Evolutionary conservation across 2,113 vertebrate genomes (phyloP), one percentile per base, ranked within the genome.

Genomic region (Phrynosoma blainvillii): DNA sequence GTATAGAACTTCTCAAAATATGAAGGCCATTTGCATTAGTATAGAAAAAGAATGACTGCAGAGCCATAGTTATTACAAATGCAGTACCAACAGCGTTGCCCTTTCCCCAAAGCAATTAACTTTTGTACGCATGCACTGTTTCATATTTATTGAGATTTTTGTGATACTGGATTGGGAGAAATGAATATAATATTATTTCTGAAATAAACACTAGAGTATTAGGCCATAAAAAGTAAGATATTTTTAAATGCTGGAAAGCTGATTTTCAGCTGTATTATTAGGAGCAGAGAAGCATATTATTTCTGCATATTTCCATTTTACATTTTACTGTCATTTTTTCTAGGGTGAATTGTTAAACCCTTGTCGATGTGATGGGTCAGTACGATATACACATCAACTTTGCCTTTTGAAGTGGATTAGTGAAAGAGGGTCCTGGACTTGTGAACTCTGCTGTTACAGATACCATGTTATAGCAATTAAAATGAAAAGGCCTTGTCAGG

Each of bases 321-420:
- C 73, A 85, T 88, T 95, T 74, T 56, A 89, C 54, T 76, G 6
- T 88, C 92, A 83, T 88, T 86, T 32, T 16, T 79, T 77, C 52
- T 89, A 99, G 98, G 98, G 98, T 12, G 98, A 98, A 94, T 90
- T 99, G 94, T 89, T 99, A 96, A 98, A 98, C 92, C 98, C 98
- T 52, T 99, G 98, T 84, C 97, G 98, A 54, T 99, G 98, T 2
- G 98, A 99, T 47, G 98, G 98, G 75, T 98, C 98, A 0, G 98
- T 99, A 78, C 97, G 98, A 2, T 98, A 99, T 91, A 98, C 98
- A 0, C 98, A 99, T 94, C 98, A 99, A 93, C 97, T 98, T 81
- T 99, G 98, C 95, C 96, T 99, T 10, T 96, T 99, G 76, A 99
- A 98, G 92, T 99, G 98, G 98, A 99, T 99, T 96, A 99, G 98